Conservation (phyloP, 2,113 vertebrate species). For the Macrotis lagotis region DNA sequence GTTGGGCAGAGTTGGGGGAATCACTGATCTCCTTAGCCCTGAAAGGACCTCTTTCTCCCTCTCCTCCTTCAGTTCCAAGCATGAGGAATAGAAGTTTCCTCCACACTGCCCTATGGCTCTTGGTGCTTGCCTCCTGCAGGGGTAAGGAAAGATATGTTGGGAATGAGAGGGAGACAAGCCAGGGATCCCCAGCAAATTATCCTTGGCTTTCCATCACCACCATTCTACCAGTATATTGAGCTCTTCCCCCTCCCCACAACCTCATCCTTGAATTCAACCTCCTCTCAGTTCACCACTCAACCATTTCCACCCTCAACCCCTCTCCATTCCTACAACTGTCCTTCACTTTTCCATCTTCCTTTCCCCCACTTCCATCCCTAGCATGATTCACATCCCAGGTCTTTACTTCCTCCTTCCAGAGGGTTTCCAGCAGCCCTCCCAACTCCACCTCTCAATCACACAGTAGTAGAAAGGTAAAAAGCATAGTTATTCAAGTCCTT, state of each 20-base stretch:
- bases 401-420: neutral
- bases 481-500: neutral
- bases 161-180: neutral
- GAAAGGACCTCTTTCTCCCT: neutral
- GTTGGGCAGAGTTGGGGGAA: neutral
- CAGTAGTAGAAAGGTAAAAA: neutral
- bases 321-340: neutral
- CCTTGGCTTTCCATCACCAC: neutral
- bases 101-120: neutral
- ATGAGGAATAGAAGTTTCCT: neutral
- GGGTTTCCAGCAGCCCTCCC: neutral
- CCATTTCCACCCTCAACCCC: neutral
- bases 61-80: neutral
- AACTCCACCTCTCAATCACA: rapidly evolving
- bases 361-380: neutral
- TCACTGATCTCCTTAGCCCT: rapidly evolving
- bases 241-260: neutral
- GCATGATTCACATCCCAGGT: neutral
- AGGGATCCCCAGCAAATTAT: rapidly evolving
- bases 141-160: neutral
- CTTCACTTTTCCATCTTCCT: neutral
- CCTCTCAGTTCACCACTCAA: rapidly evolving
- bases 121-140: neutral
- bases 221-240: neutral
- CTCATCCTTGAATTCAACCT: neutral